Percentiles rank a stretch among this genome's conserved stretches.
Conservation (phyloP, 1,140 invertebrate genomes). For the Drosophila murphyi region DNA sequence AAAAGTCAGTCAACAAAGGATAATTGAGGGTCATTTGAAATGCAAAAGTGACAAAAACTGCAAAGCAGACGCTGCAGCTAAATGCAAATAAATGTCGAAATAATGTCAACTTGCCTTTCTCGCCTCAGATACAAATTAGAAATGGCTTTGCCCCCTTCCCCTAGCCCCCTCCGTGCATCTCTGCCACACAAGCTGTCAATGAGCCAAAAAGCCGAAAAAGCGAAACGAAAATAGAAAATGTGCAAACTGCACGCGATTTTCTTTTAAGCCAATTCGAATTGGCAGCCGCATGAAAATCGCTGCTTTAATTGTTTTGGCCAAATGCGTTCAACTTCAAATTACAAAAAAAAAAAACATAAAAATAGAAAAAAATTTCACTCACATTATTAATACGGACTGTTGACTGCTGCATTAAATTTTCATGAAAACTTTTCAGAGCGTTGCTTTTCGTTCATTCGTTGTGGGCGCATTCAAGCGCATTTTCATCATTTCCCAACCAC, state of each 20-base stretch:
- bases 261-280: constrained; percentile 57
- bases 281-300: constrained; percentile 62
- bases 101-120: constrained; percentile 62
- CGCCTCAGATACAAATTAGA: constrained; percentile 19
- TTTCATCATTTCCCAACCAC: background rate
- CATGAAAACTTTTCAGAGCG: constrained; percentile 64
- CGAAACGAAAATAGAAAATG: constrained; percentile 80
- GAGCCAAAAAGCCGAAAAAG: constrained; percentile 66
- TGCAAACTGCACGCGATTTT: constrained; percentile 61
- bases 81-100: constrained; percentile 75
- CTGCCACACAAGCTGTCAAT: constrained; percentile 25
- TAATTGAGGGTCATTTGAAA: constrained; percentile 83
- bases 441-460: constrained; percentile 40
- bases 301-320: constrained; percentile 70
- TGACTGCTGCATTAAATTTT: constrained; percentile 56
- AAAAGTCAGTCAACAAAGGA: constrained; percentile 70
- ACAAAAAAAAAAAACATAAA: background rate
- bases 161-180: no score
- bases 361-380: constrained; percentile 58
- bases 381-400: constrained; percentile 55
- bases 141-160: background rate
- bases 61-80: constrained; percentile 21
- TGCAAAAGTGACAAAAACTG: constrained; percentile 72
- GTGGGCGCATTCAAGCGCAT: constrained; percentile 39
- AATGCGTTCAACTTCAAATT: constrained; percentile 14